Evolutionary conservation across 2,797 vertebrate species (phyloP), one percentile per base, ranked within the genome.

Genomic region (Anabas testudineus): DNA sequence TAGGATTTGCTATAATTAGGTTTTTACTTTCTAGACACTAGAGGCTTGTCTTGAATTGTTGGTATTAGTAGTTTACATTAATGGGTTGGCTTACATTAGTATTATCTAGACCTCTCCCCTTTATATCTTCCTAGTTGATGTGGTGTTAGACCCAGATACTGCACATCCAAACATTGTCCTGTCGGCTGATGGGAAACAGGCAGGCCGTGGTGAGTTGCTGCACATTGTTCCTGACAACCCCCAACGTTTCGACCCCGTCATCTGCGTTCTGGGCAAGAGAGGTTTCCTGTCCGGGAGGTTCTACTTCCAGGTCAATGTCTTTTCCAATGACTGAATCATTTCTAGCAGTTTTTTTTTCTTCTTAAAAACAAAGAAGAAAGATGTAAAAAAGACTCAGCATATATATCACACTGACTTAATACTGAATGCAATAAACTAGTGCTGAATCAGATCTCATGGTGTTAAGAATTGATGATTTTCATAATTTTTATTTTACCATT

Each of bases 121-220:
- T 60, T 0, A 28, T 19, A 1, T 68, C 21, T 61, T 57, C 7
- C 0, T 80, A 94, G 95, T 92, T 12, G 80, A 90, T 0, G 86
- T 96, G 42, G 91, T 92, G 18, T 79, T 97, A 56, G 95, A 97
- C 78, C 89, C 90, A 0, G 74, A 90, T 53, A 94, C 95, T 0
- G 94, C 91, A 24, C 91, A 93, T 58, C 91, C 95, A 0, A 94
- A 96, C 32, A 92, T 94, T 0, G 80, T 92, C 65, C 86, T 96
- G 22, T 94, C 93, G 2, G 67, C 63, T 22, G 93, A 95, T 3
- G 59, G 77, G 32, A 94, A 93, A 74, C 61, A 89, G 41, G 94
- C 94, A 3, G 67, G 80, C 0, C 88, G 93, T 0, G 91, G 91
- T 0, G 88, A 92, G 10, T 59, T 48, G 16, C 66, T 90, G 43